phyloP scores from a whole-genome alignment of 2,797 vertebrate species.

The Spinus pinus region DNA sequence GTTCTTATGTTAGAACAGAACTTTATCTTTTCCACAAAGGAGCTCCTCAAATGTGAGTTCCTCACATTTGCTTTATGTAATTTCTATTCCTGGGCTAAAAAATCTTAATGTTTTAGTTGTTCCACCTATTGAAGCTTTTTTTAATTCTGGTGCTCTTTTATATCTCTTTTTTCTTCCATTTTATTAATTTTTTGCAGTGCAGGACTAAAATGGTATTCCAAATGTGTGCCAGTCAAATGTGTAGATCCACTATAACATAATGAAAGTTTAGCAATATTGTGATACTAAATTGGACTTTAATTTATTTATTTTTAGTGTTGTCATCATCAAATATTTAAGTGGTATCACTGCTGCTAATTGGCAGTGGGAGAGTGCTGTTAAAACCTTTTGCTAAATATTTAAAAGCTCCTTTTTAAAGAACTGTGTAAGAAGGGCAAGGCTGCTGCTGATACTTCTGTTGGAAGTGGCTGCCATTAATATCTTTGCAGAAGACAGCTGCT shows the following conservation, averaged over 20 bases:
- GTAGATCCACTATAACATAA: not conserved
- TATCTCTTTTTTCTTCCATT: not conserved
- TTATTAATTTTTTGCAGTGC: not conserved
- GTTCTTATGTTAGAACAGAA: not conserved
- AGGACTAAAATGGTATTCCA: not conserved
- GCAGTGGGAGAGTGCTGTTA: not conserved
- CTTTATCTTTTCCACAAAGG: not conserved
- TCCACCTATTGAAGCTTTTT: not conserved
- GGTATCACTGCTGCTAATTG: slow-evolving; percentile 4
- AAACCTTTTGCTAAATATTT: slow-evolving; percentile 34
- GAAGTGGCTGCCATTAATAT: not conserved
- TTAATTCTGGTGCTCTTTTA: not conserved
- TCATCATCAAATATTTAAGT: slow-evolving; percentile 28
- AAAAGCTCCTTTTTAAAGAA: not conserved
- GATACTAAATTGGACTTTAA: not conserved
- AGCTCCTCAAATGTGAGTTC: not conserved
- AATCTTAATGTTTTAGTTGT: not conserved
- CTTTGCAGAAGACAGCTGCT: not conserved
- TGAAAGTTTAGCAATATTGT: not conserved
- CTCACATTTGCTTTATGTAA: not conserved
- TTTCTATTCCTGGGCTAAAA: not conserved
- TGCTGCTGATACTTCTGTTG: not conserved
- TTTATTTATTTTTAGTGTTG: slow-evolving; percentile 40
- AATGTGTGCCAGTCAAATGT: not conserved
- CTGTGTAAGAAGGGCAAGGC: not conserved